A percentile compares a stretch with the other conserved stretches of the same genome.
Evolutionary conservation across 2,113 vertebrate species (phyloP).

Genomic region (Diglossa brunneiventris): DNA sequence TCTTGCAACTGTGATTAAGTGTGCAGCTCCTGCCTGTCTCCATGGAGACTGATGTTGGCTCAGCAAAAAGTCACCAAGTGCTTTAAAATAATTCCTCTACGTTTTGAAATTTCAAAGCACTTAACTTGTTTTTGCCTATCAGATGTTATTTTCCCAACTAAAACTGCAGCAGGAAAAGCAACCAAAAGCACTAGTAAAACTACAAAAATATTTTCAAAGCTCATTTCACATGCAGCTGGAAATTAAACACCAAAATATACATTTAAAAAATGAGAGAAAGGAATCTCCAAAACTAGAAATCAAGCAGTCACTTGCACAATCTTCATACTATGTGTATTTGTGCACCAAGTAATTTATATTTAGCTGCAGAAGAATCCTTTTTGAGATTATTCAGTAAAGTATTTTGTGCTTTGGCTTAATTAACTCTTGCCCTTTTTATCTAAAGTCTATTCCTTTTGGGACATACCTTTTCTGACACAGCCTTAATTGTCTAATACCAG

Average conservation of each 20-base stretch:
- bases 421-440: neutral
- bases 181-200: neutral
- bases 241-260: constrained; percentile 20
- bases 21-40: constrained; percentile 55
- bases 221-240: constrained; percentile 3
- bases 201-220: constrained; percentile 13
- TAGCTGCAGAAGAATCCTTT: neutral
- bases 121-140: constrained; percentile 20
- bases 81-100: constrained; percentile 58
- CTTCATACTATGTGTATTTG: neutral
- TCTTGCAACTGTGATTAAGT: constrained; percentile 39
- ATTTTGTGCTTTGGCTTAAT: neutral
- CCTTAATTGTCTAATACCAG: neutral
- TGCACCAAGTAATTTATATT: neutral
- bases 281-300: neutral
- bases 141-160: constrained; percentile 9
- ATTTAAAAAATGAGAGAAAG: neutral
- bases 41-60: constrained; percentile 68
- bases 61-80: constrained; percentile 60
- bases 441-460: neutral
- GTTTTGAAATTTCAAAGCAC: constrained; percentile 37
- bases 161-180: neutral
- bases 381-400: neutral
- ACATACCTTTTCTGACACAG: neutral
- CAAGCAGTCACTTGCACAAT: neutral